phyloP scores from a whole-genome alignment of 1,140 invertebrate species.

The Trialeurodes vaporariorum region DNA sequence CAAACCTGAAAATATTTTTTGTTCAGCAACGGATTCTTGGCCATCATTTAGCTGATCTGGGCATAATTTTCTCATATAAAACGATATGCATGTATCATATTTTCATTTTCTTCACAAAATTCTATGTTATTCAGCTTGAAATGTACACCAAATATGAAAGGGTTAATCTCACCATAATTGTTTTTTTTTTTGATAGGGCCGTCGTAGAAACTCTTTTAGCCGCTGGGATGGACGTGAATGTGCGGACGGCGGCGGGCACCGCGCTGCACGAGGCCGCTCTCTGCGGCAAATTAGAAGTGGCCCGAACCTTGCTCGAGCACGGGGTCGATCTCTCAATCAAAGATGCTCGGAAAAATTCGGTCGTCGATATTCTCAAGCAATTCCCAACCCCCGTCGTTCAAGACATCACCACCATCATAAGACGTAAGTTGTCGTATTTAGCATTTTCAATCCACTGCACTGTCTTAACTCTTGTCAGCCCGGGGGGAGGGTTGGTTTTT shows the following conservation, averaged over 20 bases:
- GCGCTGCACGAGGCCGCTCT: slow-evolving; percentile 90
- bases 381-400: slow-evolving; percentile 81
- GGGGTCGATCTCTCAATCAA: slow-evolving; percentile 70
- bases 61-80: too few relatives aligned
- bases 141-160: too few relatives aligned
- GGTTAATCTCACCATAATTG: too few relatives aligned
- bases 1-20: too few relatives aligned
- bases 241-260: slow-evolving; percentile 74
- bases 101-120: too few relatives aligned
- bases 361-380: slow-evolving; percentile 72
- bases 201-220: slow-evolving; percentile 72
- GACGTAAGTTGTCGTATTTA: slow-evolving; percentile 48
- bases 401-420: slow-evolving; percentile 69
- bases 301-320: slow-evolving; percentile 63
- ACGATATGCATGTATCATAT: too few relatives aligned
- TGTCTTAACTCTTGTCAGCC: background rate
- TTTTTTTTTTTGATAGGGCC: too few relatives aligned
- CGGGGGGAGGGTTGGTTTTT: too few relatives aligned
- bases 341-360: slow-evolving; percentile 68
- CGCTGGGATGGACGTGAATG: slow-evolving; percentile 81
- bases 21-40: too few relatives aligned
- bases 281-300: slow-evolving; percentile 86
- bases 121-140: too few relatives aligned
- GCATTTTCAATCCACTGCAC: background rate
- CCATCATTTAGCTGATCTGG: too few relatives aligned